Evolutionary conservation across 2,888 invertebrate species (phyloP).

Genomic region (Lampropteryx suffumata): DNA sequence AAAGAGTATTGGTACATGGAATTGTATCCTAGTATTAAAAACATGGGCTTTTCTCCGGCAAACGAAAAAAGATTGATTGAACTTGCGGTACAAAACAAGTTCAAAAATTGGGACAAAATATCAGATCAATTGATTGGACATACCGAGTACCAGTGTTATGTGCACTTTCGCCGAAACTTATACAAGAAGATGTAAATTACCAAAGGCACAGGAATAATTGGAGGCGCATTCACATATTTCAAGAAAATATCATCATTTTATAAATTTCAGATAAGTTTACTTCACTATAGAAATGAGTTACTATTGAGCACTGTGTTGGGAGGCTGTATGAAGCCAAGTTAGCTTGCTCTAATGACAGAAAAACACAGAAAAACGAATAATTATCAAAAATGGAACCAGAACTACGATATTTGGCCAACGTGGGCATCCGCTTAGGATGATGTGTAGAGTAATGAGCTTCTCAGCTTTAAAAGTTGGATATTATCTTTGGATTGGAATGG

Average conservation of each 20-base stretch:
- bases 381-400: no score
- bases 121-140: conserved; percentile 3
- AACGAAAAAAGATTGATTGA: conserved; percentile 3
- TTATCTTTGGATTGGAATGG: conserved; percentile 1
- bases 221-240: no score
- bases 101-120: conserved; percentile 11
- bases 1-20: conserved; percentile 19
- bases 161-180: conserved; percentile 16
- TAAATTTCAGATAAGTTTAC: no score
- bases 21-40: conserved; percentile 9
- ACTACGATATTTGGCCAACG: no score
- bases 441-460: conserved; percentile 4
- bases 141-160: conserved; percentile 17
- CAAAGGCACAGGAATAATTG: neutral
- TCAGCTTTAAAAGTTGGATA: conserved; percentile 1
- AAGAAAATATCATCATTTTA: no score
- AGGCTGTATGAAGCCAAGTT: no score
- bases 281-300: no score
- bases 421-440: no score
- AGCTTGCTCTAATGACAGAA: no score
- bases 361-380: no score
- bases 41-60: conserved; percentile 4
- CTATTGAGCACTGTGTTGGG: no score
- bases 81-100: conserved; percentile 3
- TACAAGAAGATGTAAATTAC: neutral